Conservation (phyloP, 2,113 vertebrate genomes). For the Macroglossus sobrinus region DNA sequence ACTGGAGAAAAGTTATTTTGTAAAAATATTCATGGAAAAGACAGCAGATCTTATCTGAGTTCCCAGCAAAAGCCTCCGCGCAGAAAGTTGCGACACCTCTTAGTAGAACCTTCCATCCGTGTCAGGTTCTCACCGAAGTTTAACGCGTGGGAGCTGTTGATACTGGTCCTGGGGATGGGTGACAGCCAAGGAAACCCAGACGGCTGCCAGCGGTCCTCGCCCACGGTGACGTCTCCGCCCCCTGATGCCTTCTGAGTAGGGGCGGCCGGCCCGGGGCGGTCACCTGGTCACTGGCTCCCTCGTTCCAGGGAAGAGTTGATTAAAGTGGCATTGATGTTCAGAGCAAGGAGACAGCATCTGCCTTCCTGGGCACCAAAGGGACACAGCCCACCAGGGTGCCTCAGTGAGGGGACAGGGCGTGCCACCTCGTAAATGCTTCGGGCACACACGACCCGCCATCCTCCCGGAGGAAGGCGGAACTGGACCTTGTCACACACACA, state of each 20-base stretch:
- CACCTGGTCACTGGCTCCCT: neutral
- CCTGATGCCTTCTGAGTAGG: neutral
- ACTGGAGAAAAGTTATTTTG: neutral
- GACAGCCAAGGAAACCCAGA: neutral
- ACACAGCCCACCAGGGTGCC: neutral
- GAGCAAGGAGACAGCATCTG: neutral
- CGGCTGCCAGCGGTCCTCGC: neutral
- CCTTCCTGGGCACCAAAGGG: neutral
- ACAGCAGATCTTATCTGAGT: neutral
- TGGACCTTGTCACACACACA: neutral
- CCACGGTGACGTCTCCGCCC: neutral
- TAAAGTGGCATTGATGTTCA: neutral
- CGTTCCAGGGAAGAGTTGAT: neutral
- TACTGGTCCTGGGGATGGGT: neutral
- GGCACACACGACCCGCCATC: neutral
- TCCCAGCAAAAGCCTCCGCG: neutral
- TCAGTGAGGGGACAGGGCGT: neutral
- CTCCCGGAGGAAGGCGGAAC: neutral
- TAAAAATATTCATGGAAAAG: neutral
- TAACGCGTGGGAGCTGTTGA: neutral
- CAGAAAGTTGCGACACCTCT: neutral
- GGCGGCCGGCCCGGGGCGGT: no score
- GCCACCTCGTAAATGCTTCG: accelerated
- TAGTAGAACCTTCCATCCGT: neutral
- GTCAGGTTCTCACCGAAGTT: neutral